phyloP scores from a whole-genome alignment of 2,888 invertebrate species.

The Erebia aethiops region DNA sequence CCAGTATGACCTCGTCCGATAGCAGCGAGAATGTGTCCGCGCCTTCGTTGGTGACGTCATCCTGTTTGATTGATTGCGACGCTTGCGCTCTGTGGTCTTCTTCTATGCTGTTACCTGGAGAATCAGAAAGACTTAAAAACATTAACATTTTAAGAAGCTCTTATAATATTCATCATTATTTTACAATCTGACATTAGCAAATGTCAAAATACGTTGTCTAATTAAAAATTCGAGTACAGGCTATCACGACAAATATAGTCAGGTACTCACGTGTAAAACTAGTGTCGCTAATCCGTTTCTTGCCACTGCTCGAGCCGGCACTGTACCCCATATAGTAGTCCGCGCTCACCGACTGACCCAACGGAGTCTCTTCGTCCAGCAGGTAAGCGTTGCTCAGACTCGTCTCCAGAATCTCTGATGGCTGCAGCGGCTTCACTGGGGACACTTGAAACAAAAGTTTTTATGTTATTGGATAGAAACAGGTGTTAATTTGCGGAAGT shows the following conservation, averaged over 20 bases:
- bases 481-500: no score
- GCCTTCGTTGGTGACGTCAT: no score
- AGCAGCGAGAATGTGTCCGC: no score
- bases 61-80: background rate
- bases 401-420: slow-evolving; percentile 44
- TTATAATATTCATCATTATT: no score
- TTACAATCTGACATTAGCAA: no score
- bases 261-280: slow-evolving; percentile 51
- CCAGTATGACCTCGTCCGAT: no score
- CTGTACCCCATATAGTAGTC: slow-evolving; percentile 39
- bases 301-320: slow-evolving; percentile 36
- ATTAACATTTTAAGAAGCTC: no score
- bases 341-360: slow-evolving; percentile 57
- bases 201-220: no score
- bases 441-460: slow-evolving; percentile 2
- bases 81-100: background rate
- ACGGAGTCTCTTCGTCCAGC: slow-evolving; percentile 68
- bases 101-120: slow-evolving; percentile 3
- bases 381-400: slow-evolving; percentile 50
- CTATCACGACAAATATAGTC: background rate
- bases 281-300: slow-evolving; percentile 31
- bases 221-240: no score
- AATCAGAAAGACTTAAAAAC: slow-evolving; percentile 8
- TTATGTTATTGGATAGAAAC: no score
- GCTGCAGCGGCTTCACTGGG: slow-evolving; percentile 56